Base-by-base conservation (phyloP, 2,113 vertebrate genomes). In the Ornithorhynchus anatinus region DNA sequence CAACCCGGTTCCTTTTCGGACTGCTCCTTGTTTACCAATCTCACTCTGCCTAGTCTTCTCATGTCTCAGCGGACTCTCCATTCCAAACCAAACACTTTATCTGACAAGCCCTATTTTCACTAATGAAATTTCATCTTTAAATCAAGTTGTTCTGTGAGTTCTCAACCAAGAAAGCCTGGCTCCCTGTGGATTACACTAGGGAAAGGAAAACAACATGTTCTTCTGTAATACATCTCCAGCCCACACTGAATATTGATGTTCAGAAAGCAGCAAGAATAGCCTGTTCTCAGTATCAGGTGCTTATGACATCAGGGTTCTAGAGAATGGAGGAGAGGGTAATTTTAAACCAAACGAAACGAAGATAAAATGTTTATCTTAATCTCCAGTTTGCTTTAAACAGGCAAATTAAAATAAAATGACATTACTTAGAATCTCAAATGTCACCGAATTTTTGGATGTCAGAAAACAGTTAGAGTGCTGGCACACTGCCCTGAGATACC, bases 351-450 rank as follows among this genome's bases (percentile, higher is more conserved):
- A 32, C 15, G 52, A 53, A 75, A 63, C 62, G 66, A 72, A 70
- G 74, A 69, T 77, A 51, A 61, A 77, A 67, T 52, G 57, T 54
- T 60, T 75, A 43, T 47, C 62, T 74, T 53, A 9, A 17, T 66
- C 50, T 75, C 69, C 47, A 43, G n/a, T 47, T 65, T 68, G 56
- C 38, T 65, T 62, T 59, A 61, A 74, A 58, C 39, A 66, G 54
- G 51, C 66, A 69, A 10, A 2, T 69, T 76, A 56, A 20, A 10
- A 19, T 50, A 59, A 57, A 66, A 75, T 84, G 81, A 86, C 79
- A 53, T 84, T 82, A 84, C 70, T 76, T 86, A 69, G 82, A 79
- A 64, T n/a, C n/a, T n/a, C n/a, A n/a, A n/a, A n/a, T n/a, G n/a
- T n/a, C n/a, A n/a, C n/a, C n/a, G n/a, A n/a, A n/a, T n/a, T n/a